Conservation (phyloP, 2,888 invertebrate species). For the Diaperis boleti region DNA sequence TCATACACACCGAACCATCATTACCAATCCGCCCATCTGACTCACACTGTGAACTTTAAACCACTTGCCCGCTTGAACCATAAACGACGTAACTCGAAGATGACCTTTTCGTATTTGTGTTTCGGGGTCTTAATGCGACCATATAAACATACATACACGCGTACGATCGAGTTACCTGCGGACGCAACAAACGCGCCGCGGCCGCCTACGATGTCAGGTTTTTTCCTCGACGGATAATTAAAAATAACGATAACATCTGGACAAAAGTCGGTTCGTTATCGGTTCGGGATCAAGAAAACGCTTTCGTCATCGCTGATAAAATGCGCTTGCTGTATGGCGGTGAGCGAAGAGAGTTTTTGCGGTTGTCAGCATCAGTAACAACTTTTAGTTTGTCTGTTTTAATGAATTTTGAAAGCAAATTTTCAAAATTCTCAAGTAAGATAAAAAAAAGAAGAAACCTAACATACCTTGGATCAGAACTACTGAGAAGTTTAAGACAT, state of each 20-base stretch:
- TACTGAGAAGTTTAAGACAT: too few relatives aligned
- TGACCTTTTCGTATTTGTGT: slow-evolving; percentile 47
- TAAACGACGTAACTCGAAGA: slow-evolving; percentile 36
- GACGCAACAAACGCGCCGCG: not conserved
- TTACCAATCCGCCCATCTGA: slow-evolving; percentile 30
- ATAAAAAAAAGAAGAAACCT: too few relatives aligned
- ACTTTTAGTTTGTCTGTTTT: too few relatives aligned
- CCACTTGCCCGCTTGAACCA: slow-evolving; percentile 2
- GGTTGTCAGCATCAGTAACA: too few relatives aligned
- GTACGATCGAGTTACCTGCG: not conserved
- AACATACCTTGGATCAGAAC: too few relatives aligned
- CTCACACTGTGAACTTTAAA: slow-evolving; percentile 35
- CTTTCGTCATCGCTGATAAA: slow-evolving; percentile 11
- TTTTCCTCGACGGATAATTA: slow-evolving; percentile 2
- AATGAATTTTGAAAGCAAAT: too few relatives aligned
- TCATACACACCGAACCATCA: slow-evolving; percentile 19
- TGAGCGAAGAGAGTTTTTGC: too few relatives aligned
- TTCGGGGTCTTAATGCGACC: slow-evolving; percentile 45
- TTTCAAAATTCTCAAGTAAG: too few relatives aligned
- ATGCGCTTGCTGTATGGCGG: slow-evolving; percentile 4
- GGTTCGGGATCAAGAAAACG: not conserved
- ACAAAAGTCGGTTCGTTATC: not conserved
- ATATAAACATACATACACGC: too few relatives aligned
- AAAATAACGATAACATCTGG: not conserved
- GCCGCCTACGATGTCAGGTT: not conserved